Conservation (phyloP, 2,113 vertebrate genomes). For the Podilymbus podiceps region DNA sequence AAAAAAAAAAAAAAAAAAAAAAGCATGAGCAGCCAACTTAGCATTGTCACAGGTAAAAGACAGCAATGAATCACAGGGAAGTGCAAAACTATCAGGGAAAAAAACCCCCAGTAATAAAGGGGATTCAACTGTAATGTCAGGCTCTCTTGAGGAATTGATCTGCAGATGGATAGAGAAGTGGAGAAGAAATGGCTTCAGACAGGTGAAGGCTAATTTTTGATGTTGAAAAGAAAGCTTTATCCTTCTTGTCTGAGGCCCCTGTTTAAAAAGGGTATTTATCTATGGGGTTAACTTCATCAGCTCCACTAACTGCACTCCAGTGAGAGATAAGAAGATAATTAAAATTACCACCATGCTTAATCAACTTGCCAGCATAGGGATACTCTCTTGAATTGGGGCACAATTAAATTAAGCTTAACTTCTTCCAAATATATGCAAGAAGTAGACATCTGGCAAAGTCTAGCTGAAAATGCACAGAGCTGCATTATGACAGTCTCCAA, state of each 20-base stretch:
- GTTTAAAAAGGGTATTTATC: constrained; percentile 4
- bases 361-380: constrained; percentile 57
- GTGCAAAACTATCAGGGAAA: neutral
- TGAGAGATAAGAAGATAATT: constrained; percentile 62
- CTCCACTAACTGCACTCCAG: constrained; percentile 43
- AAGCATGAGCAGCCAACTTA: neutral
- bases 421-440: constrained; percentile 49
- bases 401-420: constrained; percentile 61
- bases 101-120: neutral
- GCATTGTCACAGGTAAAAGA: neutral
- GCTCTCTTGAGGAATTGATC: neutral
- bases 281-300: constrained; percentile 38
- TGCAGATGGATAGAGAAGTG: neutral
- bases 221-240: neutral
- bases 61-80: neutral
- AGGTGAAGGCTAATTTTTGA: neutral
- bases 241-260: neutral
- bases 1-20: neutral
- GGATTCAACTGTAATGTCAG: neutral
- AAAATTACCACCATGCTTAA: constrained; percentile 63
- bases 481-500: constrained; percentile 26
- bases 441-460: constrained; percentile 51
- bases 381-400: constrained; percentile 49
- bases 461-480: constrained; percentile 17
- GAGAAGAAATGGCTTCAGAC: neutral